phyloP scores from a whole-genome alignment of 2,888 invertebrate species.

The Alviniconcha strummeri region DNA sequence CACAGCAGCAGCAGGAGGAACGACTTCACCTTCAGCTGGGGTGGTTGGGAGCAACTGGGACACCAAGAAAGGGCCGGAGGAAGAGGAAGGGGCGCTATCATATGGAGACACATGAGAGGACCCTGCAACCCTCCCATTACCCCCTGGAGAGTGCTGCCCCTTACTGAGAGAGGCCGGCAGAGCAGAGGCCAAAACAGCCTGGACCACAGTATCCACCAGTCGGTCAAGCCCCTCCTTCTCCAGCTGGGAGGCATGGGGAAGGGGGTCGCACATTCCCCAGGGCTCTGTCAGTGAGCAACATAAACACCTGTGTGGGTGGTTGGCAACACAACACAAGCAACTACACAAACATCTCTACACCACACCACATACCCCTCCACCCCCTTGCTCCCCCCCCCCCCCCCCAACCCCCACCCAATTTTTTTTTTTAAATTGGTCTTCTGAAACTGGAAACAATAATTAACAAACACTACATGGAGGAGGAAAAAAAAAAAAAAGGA shows the following conservation, averaged over 20 bases:
- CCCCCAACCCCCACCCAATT: too few relatives aligned
- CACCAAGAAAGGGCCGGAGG: not conserved
- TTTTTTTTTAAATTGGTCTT: not conserved
- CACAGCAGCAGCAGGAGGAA: not conserved
- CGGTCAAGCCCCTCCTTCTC: conserved; percentile 19
- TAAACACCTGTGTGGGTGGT: conserved; percentile 16
- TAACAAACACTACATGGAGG: not conserved
- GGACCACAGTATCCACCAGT: conserved; percentile 22
- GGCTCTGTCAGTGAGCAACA: conserved; percentile 32
- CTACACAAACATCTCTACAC: not conserved
- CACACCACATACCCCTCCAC: not conserved
- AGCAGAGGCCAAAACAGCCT: conserved; percentile 20
- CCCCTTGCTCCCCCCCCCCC: not conserved
- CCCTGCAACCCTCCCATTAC: conserved; percentile 4
- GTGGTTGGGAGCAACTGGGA: not conserved
- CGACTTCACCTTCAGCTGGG: not conserved
- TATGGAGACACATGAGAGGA: not conserved
- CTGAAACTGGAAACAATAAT: not conserved
- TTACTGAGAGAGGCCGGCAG: conserved; percentile 4
- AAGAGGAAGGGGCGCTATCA: not conserved
- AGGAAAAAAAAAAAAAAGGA: not conserved
- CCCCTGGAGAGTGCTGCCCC: conserved; percentile 3
- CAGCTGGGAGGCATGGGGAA: conserved; percentile 13
- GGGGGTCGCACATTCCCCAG: not conserved
- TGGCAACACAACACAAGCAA: conserved; percentile 16